Evolutionary conservation across 1,140 invertebrate genomes (phyloP).

Genomic region (Probaryconus sp.): DNA sequence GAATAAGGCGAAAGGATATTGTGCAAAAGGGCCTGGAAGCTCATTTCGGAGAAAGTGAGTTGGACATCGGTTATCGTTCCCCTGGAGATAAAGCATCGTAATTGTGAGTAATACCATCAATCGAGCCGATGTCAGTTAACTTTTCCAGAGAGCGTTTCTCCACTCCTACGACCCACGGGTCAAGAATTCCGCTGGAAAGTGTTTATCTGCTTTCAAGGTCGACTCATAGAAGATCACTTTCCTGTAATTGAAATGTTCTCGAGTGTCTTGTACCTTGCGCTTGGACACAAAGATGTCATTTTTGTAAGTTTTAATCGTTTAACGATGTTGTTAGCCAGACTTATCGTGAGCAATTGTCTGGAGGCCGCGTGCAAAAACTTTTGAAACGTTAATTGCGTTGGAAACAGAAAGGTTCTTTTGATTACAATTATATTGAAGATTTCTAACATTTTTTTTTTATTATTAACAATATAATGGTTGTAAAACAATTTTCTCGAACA

Average conservation of each 20-base stretch:
- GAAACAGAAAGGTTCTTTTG: not conserved
- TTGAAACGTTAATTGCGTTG: slow-evolving; percentile 11
- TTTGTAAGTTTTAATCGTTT: slow-evolving; percentile 10
- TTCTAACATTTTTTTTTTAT: too few species aligned
- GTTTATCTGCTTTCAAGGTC: slow-evolving; percentile 44
- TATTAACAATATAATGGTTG: too few species aligned
- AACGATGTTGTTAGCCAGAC: slow-evolving; percentile 4
- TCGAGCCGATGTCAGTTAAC: slow-evolving; percentile 6
- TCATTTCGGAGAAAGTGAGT: slow-evolving; percentile 32
- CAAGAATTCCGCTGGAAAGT: slow-evolving; percentile 38
- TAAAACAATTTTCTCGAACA: too few species aligned
- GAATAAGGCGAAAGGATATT: slow-evolving; percentile 34
- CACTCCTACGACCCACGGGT: slow-evolving; percentile 13
- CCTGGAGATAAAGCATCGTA: not conserved
- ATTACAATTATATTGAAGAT: too few species aligned
- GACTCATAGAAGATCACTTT: slow-evolving; percentile 27
- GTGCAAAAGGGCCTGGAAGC: slow-evolving; percentile 35
- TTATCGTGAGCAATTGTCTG: slow-evolving; percentile 15
- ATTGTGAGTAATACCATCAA: not conserved
- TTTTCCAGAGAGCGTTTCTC: slow-evolving; percentile 32
- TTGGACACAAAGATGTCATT: slow-evolving; percentile 1
- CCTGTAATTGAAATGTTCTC: slow-evolving; percentile 17
- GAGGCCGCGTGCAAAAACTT: not conserved
- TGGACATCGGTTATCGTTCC: slow-evolving; percentile 4
- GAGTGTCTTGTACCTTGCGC: too few species aligned